Conservation (phyloP, 1,140 invertebrate genomes). For the Plectus sambesii region DNA sequence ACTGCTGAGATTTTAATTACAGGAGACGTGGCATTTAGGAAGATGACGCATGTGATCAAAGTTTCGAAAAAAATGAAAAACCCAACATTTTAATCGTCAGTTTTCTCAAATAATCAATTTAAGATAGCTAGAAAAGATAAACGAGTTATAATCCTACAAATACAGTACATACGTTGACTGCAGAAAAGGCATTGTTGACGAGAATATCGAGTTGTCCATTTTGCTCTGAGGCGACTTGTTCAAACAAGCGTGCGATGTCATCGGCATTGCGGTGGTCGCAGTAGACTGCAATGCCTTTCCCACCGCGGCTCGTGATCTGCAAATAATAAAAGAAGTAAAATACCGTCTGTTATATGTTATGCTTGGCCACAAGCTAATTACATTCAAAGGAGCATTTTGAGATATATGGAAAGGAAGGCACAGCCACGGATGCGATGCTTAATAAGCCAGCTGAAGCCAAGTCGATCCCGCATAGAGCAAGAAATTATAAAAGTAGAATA, state of each 20-base stretch:
- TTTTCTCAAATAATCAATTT: constrained; percentile 14
- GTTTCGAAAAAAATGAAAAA: constrained; percentile 5
- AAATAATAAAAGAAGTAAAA: too few relatives aligned
- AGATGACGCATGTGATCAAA: constrained; percentile 18
- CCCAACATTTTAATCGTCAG: constrained; percentile 1
- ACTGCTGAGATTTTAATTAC: too few relatives aligned
- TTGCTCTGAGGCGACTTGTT: background rate
- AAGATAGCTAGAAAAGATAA: constrained; percentile 8
- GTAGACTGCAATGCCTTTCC: background rate
- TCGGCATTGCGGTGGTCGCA: background rate
- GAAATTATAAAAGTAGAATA: too few relatives aligned
- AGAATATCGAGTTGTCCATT: constrained; percentile 1
- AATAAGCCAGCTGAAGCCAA: too few relatives aligned
- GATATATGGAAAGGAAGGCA: too few relatives aligned
- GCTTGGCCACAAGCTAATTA: too few relatives aligned
- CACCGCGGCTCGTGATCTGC: constrained; percentile 27
- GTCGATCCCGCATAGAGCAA: too few relatives aligned
- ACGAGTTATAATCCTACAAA: constrained; percentile 6
- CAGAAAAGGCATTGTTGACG: background rate
- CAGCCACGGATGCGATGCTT: too few relatives aligned
- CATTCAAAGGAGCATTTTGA: too few relatives aligned
- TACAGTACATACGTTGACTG: background rate
- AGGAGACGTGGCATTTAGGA: too few relatives aligned
- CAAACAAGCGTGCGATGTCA: background rate
- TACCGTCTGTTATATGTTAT: too few relatives aligned